Evolutionary conservation across 2,113 vertebrate genomes (phyloP), one percentile per base, ranked within the genome.

Genomic region (Pyrgilauda ruficollis): DNA sequence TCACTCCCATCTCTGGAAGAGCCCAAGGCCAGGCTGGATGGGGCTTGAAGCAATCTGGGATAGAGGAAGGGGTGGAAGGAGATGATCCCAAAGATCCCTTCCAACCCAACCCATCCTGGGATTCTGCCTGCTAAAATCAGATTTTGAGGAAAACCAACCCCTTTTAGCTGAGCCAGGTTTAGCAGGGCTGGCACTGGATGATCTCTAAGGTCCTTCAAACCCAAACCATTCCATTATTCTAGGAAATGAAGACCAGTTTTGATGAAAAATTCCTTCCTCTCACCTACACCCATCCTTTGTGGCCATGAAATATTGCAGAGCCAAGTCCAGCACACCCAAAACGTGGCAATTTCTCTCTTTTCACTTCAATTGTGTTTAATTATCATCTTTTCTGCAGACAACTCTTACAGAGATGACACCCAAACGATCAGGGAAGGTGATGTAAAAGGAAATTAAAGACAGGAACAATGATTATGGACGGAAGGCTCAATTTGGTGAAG

Each of bases 401-500:
- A n/a, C 30, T 15, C 8, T 16, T 33, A 5, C 3, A 50, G 2
- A 14, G 30, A 33, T 72, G 50, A 21, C 46, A 59, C 26, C 37
- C 63, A 41, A 55, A 56, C 1, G 5, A 56, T 13, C 90, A 56
- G 1, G 15, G 63, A 4, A 78, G 81, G 93, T 94, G 47, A 23
- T n/a, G 70, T 44, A 82, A 78, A 87, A 10, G 67, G 88, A 95
- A 95, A 94, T 90, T 80, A 92, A 93, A 93, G 39, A 46, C 69
- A 93, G 55, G 59, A 85, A 58, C 21, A 0, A 2, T 28, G 72
- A 92, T 62, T 43, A 83, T 10, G 43, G 74, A 81, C 6, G 5
- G 62, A 79, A 94, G 19, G 58, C 9, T 91, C 39, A 1, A 15
- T 55, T 89, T 87, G 84, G n/a, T 55, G 69, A 55, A 91, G 61